Evolutionary conservation across 2,797 vertebrate species (phyloP).

Genomic region (Enteromius paludinosus): DNA sequence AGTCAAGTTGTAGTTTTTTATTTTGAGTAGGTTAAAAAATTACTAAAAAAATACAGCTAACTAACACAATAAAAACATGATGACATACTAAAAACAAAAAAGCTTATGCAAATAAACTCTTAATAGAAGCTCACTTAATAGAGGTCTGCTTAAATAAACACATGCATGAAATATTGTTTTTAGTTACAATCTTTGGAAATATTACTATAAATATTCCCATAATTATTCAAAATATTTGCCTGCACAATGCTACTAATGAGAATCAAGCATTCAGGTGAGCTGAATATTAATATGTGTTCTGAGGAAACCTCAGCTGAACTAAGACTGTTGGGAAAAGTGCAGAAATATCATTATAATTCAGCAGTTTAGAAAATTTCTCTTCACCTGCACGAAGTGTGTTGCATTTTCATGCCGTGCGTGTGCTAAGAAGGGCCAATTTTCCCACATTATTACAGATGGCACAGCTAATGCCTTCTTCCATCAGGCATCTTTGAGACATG

Average conservation of each 20-base stretch:
- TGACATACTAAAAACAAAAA: too few species aligned
- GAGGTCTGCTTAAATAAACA: background rate
- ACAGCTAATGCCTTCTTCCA: conserved; percentile 33
- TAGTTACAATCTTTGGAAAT: background rate
- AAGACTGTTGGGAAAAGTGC: conserved; percentile 52
- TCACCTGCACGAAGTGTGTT: background rate
- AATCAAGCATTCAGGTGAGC: background rate
- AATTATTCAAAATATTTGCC: background rate
- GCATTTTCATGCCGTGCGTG: conserved; percentile 26
- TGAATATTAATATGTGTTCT: background rate
- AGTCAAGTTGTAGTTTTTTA: too few species aligned
- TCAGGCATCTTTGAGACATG: conserved; percentile 30
- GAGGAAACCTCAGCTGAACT: conserved; percentile 28
- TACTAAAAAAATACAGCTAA: too few species aligned
- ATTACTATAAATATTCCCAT: background rate
- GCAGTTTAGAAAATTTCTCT: conserved; percentile 51
- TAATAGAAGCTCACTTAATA: background rate
- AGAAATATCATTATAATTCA: conserved; percentile 51
- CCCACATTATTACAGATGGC: conserved; percentile 38
- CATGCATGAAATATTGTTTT: background rate
- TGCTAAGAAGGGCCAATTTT: conserved; percentile 34
- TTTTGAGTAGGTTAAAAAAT: too few species aligned
- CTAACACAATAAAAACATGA: too few species aligned
- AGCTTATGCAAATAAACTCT: too few species aligned
- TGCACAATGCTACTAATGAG: background rate